Conservation (phyloP, 2,888 invertebrate genomes). For the Embidobia sp. region DNA sequence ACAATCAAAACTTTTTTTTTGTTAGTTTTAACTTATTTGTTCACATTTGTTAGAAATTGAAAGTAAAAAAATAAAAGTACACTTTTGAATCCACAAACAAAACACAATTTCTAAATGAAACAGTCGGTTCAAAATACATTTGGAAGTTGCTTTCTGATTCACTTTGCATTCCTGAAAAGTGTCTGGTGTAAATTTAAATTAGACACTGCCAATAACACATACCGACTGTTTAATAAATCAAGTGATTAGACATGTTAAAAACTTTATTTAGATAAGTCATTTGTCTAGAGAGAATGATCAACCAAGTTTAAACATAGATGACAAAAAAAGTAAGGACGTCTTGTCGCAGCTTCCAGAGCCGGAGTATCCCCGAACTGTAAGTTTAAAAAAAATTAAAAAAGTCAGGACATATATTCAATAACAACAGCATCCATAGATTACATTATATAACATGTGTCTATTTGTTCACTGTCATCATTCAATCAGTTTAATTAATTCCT, state of each 20-base stretch:
- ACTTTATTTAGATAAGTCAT: conserved; percentile 36
- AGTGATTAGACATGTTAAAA: conserved; percentile 35
- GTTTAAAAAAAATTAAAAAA: conserved; percentile 81
- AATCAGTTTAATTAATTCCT: no score
- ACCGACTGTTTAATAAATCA: conserved; percentile 43
- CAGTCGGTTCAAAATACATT: no score
- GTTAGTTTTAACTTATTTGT: no score
- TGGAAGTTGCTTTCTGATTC: not conserved
- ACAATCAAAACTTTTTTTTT: no score
- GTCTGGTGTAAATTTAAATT: conserved; percentile 18
- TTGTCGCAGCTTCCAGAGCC: conserved; percentile 78
- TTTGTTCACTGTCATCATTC: no score
- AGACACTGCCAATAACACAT: conserved; percentile 32
- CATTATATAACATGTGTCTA: no score
- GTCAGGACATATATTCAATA: conserved; percentile 71
- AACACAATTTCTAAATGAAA: no score
- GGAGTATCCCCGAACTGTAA: conserved; percentile 80
- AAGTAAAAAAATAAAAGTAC: no score
- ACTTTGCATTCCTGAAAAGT: not conserved
- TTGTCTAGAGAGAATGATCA: conserved; percentile 49
- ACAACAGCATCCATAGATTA: conserved; percentile 16
- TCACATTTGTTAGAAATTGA: no score
- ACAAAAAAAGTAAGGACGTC: conserved; percentile 76
- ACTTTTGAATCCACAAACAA: no score
- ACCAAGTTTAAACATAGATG: conserved; percentile 65